Conservation (phyloP, 2,113 vertebrate species). For the Calcarius ornatus region DNA sequence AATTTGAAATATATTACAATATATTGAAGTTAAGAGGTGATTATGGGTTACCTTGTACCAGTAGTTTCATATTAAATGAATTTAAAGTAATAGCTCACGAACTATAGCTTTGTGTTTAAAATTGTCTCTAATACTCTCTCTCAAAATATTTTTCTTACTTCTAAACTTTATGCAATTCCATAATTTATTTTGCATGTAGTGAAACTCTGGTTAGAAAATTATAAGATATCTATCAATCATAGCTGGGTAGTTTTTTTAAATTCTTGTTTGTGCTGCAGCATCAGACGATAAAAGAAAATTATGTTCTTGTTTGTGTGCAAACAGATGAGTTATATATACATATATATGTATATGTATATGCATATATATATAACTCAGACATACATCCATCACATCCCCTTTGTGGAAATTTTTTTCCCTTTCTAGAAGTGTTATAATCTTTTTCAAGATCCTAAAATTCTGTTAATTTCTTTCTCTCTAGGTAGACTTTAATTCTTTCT, state of each 20-base stretch:
- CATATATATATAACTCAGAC: too few species aligned
- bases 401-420: neutral
- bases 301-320: neutral
- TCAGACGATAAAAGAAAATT: neutral
- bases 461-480: neutral
- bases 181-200: neutral
- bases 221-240: neutral
- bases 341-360: neutral
- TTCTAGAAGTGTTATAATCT: neutral
- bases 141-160: neutral
- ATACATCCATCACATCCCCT: neutral
- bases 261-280: neutral
- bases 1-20: slow-evolving; percentile 18
- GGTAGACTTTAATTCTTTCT: neutral
- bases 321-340: neutral
- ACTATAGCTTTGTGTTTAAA: neutral
- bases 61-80: neutral
- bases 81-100: neutral
- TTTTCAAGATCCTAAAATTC: neutral
- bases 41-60: neutral
- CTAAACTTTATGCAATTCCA: neutral
- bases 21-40: neutral
- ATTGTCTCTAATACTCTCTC: neutral
- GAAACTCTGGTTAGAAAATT: neutral
- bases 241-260: neutral